Conservation (phyloP, 2,888 invertebrate species). For the Deroplatys truncata region DNA sequence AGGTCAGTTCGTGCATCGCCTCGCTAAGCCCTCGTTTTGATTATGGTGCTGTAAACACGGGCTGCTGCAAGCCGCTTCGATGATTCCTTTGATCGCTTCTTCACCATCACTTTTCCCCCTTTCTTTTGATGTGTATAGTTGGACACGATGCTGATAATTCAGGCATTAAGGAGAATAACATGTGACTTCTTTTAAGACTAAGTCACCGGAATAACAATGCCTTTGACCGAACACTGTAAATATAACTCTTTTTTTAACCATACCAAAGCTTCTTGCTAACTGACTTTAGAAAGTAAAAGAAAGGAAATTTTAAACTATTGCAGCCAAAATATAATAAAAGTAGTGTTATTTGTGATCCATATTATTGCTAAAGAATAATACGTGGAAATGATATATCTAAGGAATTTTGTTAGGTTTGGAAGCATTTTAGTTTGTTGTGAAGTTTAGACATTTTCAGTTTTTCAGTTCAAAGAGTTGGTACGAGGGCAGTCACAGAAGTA, state of each 20-base stretch:
- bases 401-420: too few relatives aligned
- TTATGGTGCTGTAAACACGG: too few relatives aligned
- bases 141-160: neutral
- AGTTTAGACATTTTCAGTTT: too few relatives aligned
- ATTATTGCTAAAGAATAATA: too few relatives aligned
- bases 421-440: too few relatives aligned
- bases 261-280: neutral
- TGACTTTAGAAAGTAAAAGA: neutral
- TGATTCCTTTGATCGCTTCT: neutral
- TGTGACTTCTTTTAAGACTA: neutral
- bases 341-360: too few relatives aligned
- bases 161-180: neutral
- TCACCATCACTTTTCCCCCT: neutral
- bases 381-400: too few relatives aligned
- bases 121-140: neutral
- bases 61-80: neutral
- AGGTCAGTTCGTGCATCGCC: neutral
- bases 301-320: too few relatives aligned
- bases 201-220: neutral
- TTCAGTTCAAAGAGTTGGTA: too few relatives aligned
- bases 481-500: too few relatives aligned
- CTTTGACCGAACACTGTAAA: neutral
- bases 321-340: too few relatives aligned
- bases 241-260: neutral
- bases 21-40: neutral